Base-by-base conservation (phyloP, 2,888 invertebrate species). In the Lasioglossum figueresi region DNA sequence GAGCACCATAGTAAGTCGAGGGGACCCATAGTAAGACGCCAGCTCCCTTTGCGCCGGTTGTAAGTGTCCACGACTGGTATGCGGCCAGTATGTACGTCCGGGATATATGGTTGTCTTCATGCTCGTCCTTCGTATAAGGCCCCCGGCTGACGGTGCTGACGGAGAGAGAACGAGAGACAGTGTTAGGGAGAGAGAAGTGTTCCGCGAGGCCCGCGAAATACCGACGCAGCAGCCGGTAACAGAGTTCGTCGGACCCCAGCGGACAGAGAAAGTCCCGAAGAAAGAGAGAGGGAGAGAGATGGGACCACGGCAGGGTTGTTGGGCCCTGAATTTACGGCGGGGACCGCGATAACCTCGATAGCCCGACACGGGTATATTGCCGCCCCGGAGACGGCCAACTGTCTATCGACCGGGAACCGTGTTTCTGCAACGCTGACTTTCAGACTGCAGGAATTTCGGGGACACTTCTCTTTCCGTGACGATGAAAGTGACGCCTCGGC, bases 31-130 rank as follows among this genome's bases (percentile, higher is more conserved):
- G 52, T 52, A 52, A 52, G 86, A 88, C 83, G 79, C 86, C 77
- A 82, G 85, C 85, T 37, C 79, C 84, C 90, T 52, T 89, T 90
- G 86, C 88, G 88, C 82, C 79, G 88, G 90, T 92, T 92, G 91
- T 92, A 93, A 93, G 93, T 92, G 93, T 93, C 91, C 92, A 87
- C 90, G 91, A 90, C 92, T 92, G 93, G 93, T 93, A 93, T 92
- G 93, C 86, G 90, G 72, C 82, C 85, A 84, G 89, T 91, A 90
- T 92, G 91, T 91, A 91, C 85, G 87, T 82, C 88, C 86, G 90
- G 89, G 87, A 93, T 93, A 92, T 93, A 93, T 91, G 91, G 87
- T 88, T 87, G 90, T 91, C 91, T 91, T 91, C 87, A 83, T 88
- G 63, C 84, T 85, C 83, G 80, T 89, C 89, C 88, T 85, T 88